Conservation (phyloP, 2,888 invertebrate species). For the Yponomeuta sedellus region DNA sequence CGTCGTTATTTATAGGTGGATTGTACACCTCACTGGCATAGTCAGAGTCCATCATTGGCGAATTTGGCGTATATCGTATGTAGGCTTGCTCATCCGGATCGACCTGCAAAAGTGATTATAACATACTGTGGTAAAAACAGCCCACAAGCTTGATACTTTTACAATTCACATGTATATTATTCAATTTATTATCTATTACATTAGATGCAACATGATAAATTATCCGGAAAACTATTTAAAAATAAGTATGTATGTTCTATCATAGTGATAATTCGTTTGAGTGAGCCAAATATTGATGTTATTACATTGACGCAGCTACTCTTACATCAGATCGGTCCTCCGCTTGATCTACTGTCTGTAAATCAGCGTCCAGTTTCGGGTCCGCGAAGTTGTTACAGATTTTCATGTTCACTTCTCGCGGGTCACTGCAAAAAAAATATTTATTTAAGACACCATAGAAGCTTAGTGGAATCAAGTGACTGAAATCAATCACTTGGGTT, state of each 20-base stretch:
- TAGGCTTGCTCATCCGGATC: conserved; percentile 85
- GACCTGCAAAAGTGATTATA: conserved; percentile 37
- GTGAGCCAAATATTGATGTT: no score
- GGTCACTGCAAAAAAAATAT: conserved; percentile 40
- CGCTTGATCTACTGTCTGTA: conserved; percentile 25
- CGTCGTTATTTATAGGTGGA: conserved; percentile 79
- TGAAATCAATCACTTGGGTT: no score
- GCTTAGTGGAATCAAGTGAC: no score
- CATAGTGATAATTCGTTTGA: no score
- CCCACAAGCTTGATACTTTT: conserved; percentile 5
- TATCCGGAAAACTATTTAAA: no score
- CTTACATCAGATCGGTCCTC: conserved; percentile 28
- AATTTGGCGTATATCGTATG: conserved; percentile 85
- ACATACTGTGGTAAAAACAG: neutral
- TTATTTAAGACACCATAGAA: neutral
- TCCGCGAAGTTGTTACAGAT: conserved; percentile 64
- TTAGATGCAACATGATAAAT: no score
- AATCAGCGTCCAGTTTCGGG: conserved; percentile 45
- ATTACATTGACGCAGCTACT: neutral
- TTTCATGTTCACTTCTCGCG: conserved; percentile 52
- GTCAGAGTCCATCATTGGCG: conserved; percentile 77
- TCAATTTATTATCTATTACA: no score
- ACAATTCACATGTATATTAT: neutral
- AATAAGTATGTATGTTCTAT: no score
- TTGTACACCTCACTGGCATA: conserved; percentile 90